phyloP scores from a whole-genome alignment of 2,888 invertebrate genomes.

The Eutolmus rufibarbis region DNA sequence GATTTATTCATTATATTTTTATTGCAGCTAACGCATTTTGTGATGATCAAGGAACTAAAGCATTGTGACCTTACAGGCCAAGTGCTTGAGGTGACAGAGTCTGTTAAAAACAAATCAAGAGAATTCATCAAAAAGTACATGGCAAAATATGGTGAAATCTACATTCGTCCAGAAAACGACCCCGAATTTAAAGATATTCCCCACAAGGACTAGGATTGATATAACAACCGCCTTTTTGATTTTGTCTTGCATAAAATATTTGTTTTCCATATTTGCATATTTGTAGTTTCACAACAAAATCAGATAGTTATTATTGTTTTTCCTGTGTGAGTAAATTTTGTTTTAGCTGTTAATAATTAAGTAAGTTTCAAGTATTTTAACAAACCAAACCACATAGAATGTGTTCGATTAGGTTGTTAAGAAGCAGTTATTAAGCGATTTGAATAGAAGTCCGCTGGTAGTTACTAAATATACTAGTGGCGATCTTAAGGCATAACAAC shows the following conservation, averaged over 20 bases:
- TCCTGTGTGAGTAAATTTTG: background rate
- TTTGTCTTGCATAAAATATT: background rate
- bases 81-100: constrained; percentile 57
- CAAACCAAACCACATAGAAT: constrained; percentile 39
- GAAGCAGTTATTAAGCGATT: background rate
- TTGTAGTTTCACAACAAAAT: background rate
- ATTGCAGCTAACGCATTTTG: constrained; percentile 88
- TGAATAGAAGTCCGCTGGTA: background rate
- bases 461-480: background rate
- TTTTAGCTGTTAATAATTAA: background rate
- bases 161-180: constrained; percentile 56
- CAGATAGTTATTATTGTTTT: background rate
- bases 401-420: constrained; percentile 24
- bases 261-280: background rate
- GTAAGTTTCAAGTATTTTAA: constrained; percentile 18
- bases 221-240: background rate
- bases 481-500: background rate
- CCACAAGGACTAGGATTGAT: constrained; percentile 11
- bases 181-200: constrained; percentile 41
- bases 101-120: constrained; percentile 90
- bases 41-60: constrained; percentile 93
- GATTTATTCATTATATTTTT: constrained; percentile 25
- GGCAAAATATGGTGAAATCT: constrained; percentile 88
- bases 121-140: constrained; percentile 96
- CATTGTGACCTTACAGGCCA: constrained; percentile 75